Conservation (phyloP, 2,888 invertebrate genomes). For the Acanthosepion pharaonis region DNA sequence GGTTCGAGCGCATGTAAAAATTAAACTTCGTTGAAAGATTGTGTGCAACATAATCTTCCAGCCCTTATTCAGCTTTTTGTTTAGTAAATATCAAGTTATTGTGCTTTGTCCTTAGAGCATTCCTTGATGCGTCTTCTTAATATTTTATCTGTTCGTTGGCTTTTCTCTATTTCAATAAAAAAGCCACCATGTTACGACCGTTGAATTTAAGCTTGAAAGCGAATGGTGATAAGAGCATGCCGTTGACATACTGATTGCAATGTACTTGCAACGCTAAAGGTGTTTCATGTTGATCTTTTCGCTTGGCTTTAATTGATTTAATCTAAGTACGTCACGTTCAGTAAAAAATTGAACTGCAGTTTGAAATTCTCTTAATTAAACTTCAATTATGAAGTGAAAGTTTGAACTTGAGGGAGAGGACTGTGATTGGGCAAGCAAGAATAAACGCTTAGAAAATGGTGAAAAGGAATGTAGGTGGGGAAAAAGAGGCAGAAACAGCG, state of each 20-base stretch:
- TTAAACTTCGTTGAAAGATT: not conserved
- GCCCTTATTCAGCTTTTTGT: not conserved
- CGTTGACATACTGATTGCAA: not conserved
- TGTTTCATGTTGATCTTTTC: not conserved
- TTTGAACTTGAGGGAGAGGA: not conserved
- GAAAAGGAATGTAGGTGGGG: not conserved
- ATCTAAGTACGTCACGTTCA: not conserved
- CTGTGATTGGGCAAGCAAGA: not conserved
- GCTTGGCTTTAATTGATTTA: not conserved
- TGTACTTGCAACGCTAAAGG: not conserved
- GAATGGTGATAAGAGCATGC: not conserved
- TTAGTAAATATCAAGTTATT: not conserved
- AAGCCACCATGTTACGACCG: not conserved
- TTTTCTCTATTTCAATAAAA: not conserved
- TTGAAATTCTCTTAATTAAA: constrained; percentile 1
- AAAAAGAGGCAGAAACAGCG: not conserved
- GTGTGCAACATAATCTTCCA: not conserved
- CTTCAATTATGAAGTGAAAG: not conserved
- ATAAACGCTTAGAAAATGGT: not conserved
- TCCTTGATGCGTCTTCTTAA: not conserved
- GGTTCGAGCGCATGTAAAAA: no score
- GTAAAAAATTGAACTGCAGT: not conserved
- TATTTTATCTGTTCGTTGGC: not conserved
- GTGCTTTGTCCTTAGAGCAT: not conserved
- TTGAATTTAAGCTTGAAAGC: not conserved